phyloP scores from a whole-genome alignment of 2,113 vertebrate genomes.

The Podocnemis expansa region DNA sequence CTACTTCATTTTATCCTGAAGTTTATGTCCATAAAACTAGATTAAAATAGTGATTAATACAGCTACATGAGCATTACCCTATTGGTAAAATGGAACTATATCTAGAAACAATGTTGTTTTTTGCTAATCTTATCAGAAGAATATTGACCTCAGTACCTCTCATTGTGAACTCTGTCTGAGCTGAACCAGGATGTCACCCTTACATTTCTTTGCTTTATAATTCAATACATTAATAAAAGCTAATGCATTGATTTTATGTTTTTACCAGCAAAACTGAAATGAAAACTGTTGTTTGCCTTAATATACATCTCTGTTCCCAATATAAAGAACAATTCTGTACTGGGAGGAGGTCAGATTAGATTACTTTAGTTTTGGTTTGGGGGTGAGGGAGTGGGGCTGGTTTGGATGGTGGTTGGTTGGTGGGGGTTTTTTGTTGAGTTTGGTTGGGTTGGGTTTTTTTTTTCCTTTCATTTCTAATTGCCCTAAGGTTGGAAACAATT shows the following conservation, averaged over 20 bases:
- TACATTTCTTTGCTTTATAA: conserved; percentile 46
- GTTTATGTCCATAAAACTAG: not conserved
- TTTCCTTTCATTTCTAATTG: not conserved
- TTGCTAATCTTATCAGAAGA: conserved; percentile 2
- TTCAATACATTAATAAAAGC: conserved; percentile 38
- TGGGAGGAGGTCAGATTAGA: not conserved
- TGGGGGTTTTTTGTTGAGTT: no score
- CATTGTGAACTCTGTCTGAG: conserved; percentile 48
- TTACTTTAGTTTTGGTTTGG: no score
- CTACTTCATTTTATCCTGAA: not conserved
- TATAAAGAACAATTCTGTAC: not conserved
- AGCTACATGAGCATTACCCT: not conserved
- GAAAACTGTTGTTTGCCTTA: conserved; percentile 20
- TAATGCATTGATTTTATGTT: not conserved
- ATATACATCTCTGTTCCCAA: not conserved
- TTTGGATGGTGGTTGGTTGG: no score
- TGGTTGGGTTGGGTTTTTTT: not conserved
- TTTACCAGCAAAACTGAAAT: conserved; percentile 9
- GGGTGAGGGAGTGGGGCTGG: no score
- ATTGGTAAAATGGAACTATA: not conserved
- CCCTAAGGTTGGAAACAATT: not conserved
- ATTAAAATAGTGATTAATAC: not conserved
- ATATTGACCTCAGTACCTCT: conserved; percentile 27
- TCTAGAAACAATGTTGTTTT: conserved; percentile 41
- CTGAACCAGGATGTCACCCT: conserved; percentile 26